Evolutionary conservation across 1,140 invertebrate genomes (phyloP).

Genomic region (Pseudomyrmex flavicornis): DNA sequence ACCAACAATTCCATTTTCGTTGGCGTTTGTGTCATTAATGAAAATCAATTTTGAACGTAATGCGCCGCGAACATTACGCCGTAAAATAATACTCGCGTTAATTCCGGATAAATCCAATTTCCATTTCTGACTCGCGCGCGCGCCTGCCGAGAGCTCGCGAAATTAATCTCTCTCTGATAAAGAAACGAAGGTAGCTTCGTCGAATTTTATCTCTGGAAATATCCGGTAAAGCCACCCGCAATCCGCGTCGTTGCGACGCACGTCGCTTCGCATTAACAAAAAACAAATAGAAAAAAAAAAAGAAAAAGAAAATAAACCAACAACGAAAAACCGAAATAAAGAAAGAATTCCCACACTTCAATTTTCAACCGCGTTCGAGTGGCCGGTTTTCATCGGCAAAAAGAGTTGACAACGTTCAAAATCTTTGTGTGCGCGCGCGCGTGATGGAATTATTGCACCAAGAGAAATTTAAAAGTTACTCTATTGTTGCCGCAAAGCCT

Average conservation of each 20-base stretch:
- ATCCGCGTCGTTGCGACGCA: background rate
- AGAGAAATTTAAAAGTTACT: background rate
- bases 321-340: background rate
- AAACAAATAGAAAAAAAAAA: background rate
- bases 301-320: background rate
- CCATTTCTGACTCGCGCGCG: slow-evolving; percentile 31
- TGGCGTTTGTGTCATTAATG: slow-evolving; percentile 57
- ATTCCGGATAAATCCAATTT: slow-evolving; percentile 50
- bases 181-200: slow-evolving; percentile 24
- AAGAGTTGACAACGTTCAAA: background rate
- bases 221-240: background rate
- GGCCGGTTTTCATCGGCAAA: background rate
- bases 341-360: background rate
- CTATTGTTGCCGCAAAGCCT: slow-evolving; percentile 6
- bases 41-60: slow-evolving; percentile 55
- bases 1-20: slow-evolving; percentile 34
- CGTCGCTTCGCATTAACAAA: background rate
- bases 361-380: slow-evolving; percentile 7
- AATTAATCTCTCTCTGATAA: slow-evolving; percentile 42
- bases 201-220: slow-evolving; percentile 39
- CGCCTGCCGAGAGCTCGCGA: background rate
- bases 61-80: slow-evolving; percentile 36
- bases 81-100: slow-evolving; percentile 51
- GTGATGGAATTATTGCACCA: background rate
- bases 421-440: background rate